Conservation (phyloP, 2,113 vertebrate species). For the Alligator mississippiensis region DNA sequence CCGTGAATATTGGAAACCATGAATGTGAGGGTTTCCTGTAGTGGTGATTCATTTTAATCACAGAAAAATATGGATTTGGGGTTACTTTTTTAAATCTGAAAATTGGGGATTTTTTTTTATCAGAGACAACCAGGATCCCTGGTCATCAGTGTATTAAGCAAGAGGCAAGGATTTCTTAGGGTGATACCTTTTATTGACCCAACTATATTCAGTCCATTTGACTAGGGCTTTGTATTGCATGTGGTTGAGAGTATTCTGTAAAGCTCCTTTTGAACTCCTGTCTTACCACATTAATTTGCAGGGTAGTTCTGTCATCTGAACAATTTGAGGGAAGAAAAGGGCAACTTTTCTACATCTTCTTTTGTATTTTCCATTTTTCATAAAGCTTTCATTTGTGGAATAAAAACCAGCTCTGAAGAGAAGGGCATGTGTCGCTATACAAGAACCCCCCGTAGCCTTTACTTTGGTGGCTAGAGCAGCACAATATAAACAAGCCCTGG, state of each 20-base stretch:
- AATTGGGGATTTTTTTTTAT: too few relatives aligned
- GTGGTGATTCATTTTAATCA: too few relatives aligned
- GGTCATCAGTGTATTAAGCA: too few relatives aligned
- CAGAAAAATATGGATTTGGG: too few relatives aligned
- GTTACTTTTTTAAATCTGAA: too few relatives aligned
- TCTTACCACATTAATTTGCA: not conserved
- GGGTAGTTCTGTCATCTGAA: not conserved
- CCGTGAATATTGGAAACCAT: too few relatives aligned
- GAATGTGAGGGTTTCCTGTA: too few relatives aligned
- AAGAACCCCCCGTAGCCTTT: not conserved
- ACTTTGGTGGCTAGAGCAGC: not conserved
- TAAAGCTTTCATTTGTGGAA: not conserved
- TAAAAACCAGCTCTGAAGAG: not conserved
- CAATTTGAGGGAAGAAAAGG: not conserved
- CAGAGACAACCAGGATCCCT: too few relatives aligned
- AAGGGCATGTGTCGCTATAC: rapidly evolving
- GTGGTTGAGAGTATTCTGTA: not conserved
- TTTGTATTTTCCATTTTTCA: not conserved
- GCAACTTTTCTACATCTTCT: not conserved
- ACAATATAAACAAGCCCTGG: rapidly evolving
- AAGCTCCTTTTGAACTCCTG: not conserved
- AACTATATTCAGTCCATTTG: not conserved
- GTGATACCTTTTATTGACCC: too few relatives aligned
- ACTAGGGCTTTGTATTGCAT: not conserved
- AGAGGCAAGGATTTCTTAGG: too few relatives aligned